Percentiles rank a stretch among this genome's conserved stretches.
Evolutionary conservation across 2,888 invertebrate genomes (phyloP).

Genomic region (Parnassius apollo): DNA sequence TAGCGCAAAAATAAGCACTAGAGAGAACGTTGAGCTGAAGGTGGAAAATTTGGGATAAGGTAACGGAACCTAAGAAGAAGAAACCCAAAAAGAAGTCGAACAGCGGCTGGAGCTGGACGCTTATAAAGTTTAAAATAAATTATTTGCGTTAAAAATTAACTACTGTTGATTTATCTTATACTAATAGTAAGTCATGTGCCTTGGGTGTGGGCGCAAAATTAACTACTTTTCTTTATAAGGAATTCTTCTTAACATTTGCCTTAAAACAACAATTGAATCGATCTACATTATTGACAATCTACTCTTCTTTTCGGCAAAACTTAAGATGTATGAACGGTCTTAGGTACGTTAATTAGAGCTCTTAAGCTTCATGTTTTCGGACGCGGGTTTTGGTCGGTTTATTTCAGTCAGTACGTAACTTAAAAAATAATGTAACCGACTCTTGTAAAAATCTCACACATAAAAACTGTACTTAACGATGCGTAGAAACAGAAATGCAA

Average conservation of each 20-base stretch:
- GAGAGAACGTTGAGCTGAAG: too few relatives aligned
- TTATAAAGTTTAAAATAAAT: neutral
- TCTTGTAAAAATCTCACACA: constrained; percentile 46
- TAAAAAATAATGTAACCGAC: constrained; percentile 17
- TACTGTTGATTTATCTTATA: constrained; percentile 1
- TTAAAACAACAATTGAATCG: neutral
- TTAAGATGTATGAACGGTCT: constrained; percentile 13
- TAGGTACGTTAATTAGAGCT: constrained; percentile 25
- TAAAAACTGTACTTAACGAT: constrained; percentile 53
- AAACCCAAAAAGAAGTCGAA: too few relatives aligned
- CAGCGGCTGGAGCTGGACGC: too few relatives aligned
- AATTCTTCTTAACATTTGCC: neutral
- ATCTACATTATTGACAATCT: neutral
- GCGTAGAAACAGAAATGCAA: constrained; percentile 54
- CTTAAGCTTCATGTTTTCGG: constrained; percentile 14
- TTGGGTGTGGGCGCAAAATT: neutral
- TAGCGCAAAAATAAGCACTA: too few relatives aligned
- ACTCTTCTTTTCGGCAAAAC: constrained; percentile 18
- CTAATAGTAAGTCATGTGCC: neutral
- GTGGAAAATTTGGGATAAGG: too few relatives aligned
- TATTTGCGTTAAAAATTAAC: neutral
- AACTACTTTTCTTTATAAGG: constrained; percentile 3
- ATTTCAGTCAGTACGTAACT: constrained; percentile 15
- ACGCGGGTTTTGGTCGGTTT: constrained; percentile 10
- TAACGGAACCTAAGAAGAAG: too few relatives aligned